phyloP scores from a whole-genome alignment of 2,113 vertebrate species.

The Ageneiosus marmoratus region DNA sequence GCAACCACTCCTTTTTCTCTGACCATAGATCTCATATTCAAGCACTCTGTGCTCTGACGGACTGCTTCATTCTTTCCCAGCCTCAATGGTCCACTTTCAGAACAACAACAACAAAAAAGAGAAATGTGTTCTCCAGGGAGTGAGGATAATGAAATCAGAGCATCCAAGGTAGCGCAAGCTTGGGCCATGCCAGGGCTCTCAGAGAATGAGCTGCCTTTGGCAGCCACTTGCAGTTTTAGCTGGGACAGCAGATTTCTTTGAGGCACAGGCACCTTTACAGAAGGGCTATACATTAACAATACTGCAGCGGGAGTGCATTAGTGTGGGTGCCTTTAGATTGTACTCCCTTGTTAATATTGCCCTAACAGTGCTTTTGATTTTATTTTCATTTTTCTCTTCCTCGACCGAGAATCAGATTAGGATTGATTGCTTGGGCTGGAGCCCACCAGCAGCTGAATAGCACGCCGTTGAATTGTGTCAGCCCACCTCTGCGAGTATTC shows the following conservation, averaged over 20 bases:
- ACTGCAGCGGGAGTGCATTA: conserved; percentile 72
- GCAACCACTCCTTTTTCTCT: conserved; percentile 27
- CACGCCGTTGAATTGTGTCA: conserved; percentile 48
- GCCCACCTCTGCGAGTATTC: conserved; percentile 76
- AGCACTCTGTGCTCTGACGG: conserved; percentile 31
- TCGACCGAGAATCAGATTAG: conserved; percentile 74
- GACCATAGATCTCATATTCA: conserved; percentile 18
- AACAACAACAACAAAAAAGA: conserved; percentile 42
- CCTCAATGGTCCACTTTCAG: conserved; percentile 56
- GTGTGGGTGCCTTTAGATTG: conserved; percentile 64
- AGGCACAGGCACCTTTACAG: conserved; percentile 71
- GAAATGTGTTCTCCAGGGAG: conserved; percentile 70
- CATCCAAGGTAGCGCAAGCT: conserved; percentile 62
- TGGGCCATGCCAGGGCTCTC: conserved; percentile 66
- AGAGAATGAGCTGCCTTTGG: conserved; percentile 76
- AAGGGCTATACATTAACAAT: conserved; percentile 73
- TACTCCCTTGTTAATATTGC: conserved; percentile 77
- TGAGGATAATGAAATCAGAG: conserved; percentile 79
- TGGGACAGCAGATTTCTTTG: conserved; percentile 80
- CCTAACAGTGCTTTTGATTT: conserved; percentile 79
- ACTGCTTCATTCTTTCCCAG: conserved; percentile 42
- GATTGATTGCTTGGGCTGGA: conserved; percentile 72
- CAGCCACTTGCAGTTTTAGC: conserved; percentile 73
- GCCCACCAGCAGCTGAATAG: conserved; percentile 64
- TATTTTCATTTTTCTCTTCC: conserved; percentile 75